A percentile compares a stretch with the other conserved stretches of the same genome.
Evolutionary conservation across 2,888 invertebrate genomes (phyloP).

Genomic region (Drosophila sordidula): DNA sequence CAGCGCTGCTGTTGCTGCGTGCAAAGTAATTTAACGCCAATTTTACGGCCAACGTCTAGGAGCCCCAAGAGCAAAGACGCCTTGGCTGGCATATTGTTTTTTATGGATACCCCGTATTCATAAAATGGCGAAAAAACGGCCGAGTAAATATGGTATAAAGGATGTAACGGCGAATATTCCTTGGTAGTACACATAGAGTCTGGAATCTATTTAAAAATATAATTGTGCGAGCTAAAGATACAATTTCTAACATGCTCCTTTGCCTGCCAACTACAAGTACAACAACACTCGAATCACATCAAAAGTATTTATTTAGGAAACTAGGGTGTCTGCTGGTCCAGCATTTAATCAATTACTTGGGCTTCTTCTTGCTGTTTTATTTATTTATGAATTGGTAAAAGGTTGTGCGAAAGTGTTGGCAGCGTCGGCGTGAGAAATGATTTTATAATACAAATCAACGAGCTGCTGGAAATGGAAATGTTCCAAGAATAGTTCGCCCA

Average conservation of each 20-base stretch:
- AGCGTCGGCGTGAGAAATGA: slow-evolving; percentile 63
- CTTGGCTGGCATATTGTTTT: slow-evolving; percentile 22
- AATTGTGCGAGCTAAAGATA: no score
- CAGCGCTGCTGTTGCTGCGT: slow-evolving; percentile 56
- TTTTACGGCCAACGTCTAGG: slow-evolving; percentile 58
- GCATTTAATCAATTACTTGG: not conserved
- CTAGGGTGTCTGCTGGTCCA: not conserved
- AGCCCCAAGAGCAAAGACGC: slow-evolving; percentile 18
- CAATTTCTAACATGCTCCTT: no score
- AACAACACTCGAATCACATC: no score
- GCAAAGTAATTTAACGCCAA: slow-evolving; percentile 76
- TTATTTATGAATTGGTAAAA: slow-evolving; percentile 35
- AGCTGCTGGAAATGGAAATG: slow-evolving; percentile 17
- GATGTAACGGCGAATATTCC: no score
- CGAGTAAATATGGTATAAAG: not conserved
- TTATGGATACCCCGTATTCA: slow-evolving; percentile 8
- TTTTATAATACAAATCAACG: slow-evolving; percentile 68
- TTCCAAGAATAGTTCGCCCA: slow-evolving; percentile 40
- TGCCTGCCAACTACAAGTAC: no score
- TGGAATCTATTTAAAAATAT: no score
- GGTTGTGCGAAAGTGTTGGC: slow-evolving; percentile 19
- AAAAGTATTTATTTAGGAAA: no score
- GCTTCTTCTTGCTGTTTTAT: slow-evolving; percentile 13
- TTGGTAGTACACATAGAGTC: no score
- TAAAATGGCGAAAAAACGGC: not conserved